Base-by-base conservation (phyloP, 2,113 vertebrate genomes). In the Eolophus roseicapilla region DNA sequence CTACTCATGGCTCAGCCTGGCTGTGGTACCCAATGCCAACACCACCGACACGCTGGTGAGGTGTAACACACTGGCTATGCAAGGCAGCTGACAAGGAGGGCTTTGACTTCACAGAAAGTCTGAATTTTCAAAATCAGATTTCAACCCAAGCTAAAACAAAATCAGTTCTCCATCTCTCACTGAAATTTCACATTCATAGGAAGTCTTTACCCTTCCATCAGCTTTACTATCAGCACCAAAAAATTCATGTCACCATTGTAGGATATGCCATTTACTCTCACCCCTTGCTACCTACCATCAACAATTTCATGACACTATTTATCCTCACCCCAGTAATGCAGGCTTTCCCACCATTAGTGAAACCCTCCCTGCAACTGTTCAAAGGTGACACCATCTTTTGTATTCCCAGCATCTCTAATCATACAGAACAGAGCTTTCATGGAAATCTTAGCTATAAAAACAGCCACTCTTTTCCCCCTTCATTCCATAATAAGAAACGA, bases 31-130 rank as follows among this genome's bases (percentile, higher is more conserved):
- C 41, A 25, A 2, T 1, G 27, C 43, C 83, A 84, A 21, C 63
- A 69, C 7, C 39, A 43, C 23, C 1, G 1, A 60, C 41, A 31
- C 25, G 63, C 10, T 39, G 46, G 20, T 0, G 0, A 92, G 57
- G 44, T 29, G 14, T 69, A 68, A 29, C 49, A 44, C 27, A 13
- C 4, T 41, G 64, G 23, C 39, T 80, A 47, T 2, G 6, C 39
- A 7, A 88, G 17, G 37, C 44, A 53, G 63, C 33, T 52, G 52
- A 55, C 31, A 57, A 71, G 23, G 16, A 79, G 3, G 10, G 33
- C 44, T 93, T 49, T 78, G 78, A 47, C 46, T 78, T 71, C 57
- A 71, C 10, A 79, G 55, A 52, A 91, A 73, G 35, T 27, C 74
- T 4, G 5, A 9, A 7, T 75, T 70, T 89, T 60, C 70, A 82